Conservation (phyloP, 1,140 invertebrate species). For the Cyclina sinensis region DNA sequence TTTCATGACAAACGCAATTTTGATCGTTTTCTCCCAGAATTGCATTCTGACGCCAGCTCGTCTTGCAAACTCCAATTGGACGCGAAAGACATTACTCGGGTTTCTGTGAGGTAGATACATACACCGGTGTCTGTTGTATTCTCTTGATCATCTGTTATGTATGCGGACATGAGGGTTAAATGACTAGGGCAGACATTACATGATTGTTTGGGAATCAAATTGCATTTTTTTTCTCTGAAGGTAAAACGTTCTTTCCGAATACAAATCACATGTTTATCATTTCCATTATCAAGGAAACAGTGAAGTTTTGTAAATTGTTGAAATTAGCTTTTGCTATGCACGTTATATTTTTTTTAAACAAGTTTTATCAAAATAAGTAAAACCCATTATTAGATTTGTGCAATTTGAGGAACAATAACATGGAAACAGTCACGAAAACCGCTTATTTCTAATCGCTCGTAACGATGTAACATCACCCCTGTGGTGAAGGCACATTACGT, state of each 20-base stretch:
- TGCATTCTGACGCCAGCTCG: conserved; percentile 56
- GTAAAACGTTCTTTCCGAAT: not conserved
- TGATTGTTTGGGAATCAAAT: not conserved
- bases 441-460: not conserved
- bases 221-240: not conserved
- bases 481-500: not conserved
- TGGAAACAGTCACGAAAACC: conserved; percentile 16
- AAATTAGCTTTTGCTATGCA: too few relatives aligned
- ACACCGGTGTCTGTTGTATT: not conserved
- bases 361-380: too few relatives aligned
- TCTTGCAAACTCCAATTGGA: conserved; percentile 52
- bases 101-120: conserved; percentile 36
- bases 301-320: too few relatives aligned
- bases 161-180: not conserved
- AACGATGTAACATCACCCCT: not conserved
- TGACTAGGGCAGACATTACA: not conserved
- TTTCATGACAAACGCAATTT: not conserved
- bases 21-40: not conserved
- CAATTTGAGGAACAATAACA: not conserved
- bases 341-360: too few relatives aligned
- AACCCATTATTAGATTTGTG: not conserved
- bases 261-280: too few relatives aligned
- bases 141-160: not conserved
- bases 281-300: too few relatives aligned
- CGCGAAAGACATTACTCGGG: conserved; percentile 53